A percentile compares a stretch with the other conserved stretches of the same genome.
These are phyloP conservation scores for Scalopus aquaticus DNA, from an alignment of 2,113 vertebrate genomes.

Conservation along the genomic window DNA sequence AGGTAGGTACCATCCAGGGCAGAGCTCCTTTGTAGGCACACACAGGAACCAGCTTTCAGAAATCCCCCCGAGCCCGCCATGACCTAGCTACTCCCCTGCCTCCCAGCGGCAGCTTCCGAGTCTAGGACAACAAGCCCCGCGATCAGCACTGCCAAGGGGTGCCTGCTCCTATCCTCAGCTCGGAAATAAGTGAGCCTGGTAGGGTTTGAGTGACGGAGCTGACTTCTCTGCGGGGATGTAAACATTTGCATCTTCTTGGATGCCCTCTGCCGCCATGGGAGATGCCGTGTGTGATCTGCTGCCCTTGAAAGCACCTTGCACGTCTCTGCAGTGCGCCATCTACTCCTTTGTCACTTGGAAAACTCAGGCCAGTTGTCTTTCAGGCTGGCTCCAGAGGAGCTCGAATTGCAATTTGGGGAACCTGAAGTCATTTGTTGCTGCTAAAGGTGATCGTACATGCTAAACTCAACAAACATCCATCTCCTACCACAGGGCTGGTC, in stretches of 20 bases:
- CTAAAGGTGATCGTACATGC: background rate
- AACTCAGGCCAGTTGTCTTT: background rate
- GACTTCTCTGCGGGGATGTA: background rate
- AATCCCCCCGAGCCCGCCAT: background rate
- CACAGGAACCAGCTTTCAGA: background rate
- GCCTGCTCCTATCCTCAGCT: background rate
- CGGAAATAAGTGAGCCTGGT: background rate
- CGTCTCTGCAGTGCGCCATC: background rate
- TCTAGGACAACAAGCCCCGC: background rate
- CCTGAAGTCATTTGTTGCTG: background rate
- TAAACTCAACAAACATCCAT: background rate
- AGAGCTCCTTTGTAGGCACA: background rate
- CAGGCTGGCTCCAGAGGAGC: background rate
- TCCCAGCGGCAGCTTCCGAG: background rate
- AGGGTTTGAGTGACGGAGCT: background rate
- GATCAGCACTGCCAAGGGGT: background rate
- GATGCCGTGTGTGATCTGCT: background rate
- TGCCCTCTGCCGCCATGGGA: background rate
- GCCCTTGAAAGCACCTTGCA: background rate
- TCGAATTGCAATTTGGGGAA: background rate
- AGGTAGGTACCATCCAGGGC: background rate
- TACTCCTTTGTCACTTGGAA: background rate
- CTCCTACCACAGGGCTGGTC: background rate
- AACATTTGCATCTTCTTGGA: background rate
- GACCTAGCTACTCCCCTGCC: background rate